Evolutionary conservation across 2,113 vertebrate species (phyloP), one percentile per base, ranked within the genome.

Genomic region (Platichthys flesus): DNA sequence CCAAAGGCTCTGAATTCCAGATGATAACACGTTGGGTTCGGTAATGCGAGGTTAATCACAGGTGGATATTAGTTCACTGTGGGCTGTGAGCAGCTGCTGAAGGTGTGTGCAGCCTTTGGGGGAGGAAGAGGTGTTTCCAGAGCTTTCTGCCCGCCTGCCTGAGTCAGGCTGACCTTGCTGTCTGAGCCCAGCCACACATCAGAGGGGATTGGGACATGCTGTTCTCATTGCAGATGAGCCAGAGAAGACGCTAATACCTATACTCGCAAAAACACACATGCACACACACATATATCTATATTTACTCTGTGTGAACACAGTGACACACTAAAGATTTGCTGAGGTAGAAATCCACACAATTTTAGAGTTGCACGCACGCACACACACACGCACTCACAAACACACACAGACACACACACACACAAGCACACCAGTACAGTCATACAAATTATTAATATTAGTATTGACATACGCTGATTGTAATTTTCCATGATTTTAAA

Each of bases 21-120:
- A 88, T 59, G 64, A 89, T 89, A 90, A 81, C 76, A 59, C 79
- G 26, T 68, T 54, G 79, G 76, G 74, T 67, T 87, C 60, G 67
- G 74, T 83, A 79, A 89, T 88, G 78, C 26, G 82, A 75, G 79
- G 88, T 91, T 93, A 93, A 94, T 92, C 90, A 88, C 87, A 92
- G 88, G 83, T 91, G 81, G 86, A 78, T 88, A 90, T 87, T 87
- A 76, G 82, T 76, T 82, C 83, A 67, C 68, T 67, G 71, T 54
- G 73, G 81, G 83, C 64, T 78, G 40, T n/a, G 56, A 65, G 72
- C 78, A 83, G 84, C 69, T 82, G 73, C 72, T 84, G 52, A 37
- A 86, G 68, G 35, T 83, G 76, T 66, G 79, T 58, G 70, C 52
- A 64, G 75, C 68, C 79, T 74, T 67, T n/a, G 40, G 75, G 68